phyloP scores from a whole-genome alignment of 2,888 invertebrate genomes.

The Fragum whitleyi region DNA sequence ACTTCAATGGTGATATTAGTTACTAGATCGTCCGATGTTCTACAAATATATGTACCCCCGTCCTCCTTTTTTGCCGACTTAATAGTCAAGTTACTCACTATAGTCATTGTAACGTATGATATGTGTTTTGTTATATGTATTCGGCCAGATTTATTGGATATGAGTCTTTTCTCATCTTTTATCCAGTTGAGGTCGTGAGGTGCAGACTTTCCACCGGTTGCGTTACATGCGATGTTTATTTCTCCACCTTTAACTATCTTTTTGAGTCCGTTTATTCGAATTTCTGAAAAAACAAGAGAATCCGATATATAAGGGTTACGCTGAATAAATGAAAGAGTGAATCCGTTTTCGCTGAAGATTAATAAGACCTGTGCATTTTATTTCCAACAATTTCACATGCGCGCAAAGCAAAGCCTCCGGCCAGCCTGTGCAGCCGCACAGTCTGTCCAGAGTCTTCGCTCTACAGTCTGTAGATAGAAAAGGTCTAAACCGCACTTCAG shows the following conservation, averaged over 20 bases:
- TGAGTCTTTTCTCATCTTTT: constrained; percentile 71
- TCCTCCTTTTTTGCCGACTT: constrained; percentile 67
- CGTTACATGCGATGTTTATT: constrained; percentile 74
- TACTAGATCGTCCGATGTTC: constrained; percentile 71
- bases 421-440: too few species aligned
- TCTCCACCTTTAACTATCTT: constrained; percentile 72
- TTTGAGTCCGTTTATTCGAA: constrained; percentile 48
- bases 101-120: constrained; percentile 71
- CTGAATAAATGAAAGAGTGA: too few species aligned
- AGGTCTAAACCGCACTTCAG: too few species aligned
- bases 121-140: constrained; percentile 73
- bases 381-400: too few species aligned
- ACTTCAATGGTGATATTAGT: constrained; percentile 73
- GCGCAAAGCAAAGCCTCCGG: too few species aligned
- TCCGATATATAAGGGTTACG: too few species aligned
- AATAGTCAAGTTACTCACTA: constrained; percentile 74
- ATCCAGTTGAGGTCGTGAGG: constrained; percentile 79
- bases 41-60: constrained; percentile 74
- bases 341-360: too few species aligned
- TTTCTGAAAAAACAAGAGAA: constrained; percentile 49
- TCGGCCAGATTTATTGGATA: constrained; percentile 65
- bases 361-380: too few species aligned
- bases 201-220: constrained; percentile 72
- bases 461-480: too few species aligned
- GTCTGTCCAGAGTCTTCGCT: too few species aligned